Percentiles rank a stretch among this genome's conserved stretches.
Evolutionary conservation across 2,113 vertebrate genomes (phyloP).

Genomic region (Oryzias curvinotus): DNA sequence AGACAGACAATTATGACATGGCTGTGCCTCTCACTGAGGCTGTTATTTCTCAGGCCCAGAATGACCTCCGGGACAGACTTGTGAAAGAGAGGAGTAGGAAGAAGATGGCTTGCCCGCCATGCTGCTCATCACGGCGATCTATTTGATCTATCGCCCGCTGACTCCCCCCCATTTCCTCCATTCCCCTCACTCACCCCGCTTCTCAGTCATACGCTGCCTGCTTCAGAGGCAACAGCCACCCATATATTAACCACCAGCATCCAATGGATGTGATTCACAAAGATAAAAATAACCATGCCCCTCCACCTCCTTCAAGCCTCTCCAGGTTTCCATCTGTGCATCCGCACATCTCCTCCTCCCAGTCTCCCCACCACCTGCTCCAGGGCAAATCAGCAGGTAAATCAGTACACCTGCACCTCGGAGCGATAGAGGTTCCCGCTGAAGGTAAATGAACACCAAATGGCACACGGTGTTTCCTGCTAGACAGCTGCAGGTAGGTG

Average conservation of each 20-base stretch:
- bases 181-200: not conserved
- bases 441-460: constrained; percentile 10
- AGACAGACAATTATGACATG: constrained; percentile 33
- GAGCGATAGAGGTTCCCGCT: constrained; percentile 11
- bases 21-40: constrained; percentile 16
- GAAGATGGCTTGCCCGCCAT: constrained; percentile 35
- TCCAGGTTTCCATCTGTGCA: constrained; percentile 39
- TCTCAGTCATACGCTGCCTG: constrained; percentile 25
- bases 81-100: not conserved
- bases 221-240: constrained; percentile 31
- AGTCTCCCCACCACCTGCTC: constrained; percentile 32
- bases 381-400: constrained; percentile 13
- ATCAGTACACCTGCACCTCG: constrained; percentile 12
- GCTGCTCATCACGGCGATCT: constrained; percentile 36
- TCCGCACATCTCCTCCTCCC: constrained; percentile 16
- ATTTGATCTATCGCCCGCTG: constrained; percentile 55
- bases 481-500: constrained; percentile 10
- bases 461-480: constrained; percentile 11
- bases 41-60: constrained; percentile 40
- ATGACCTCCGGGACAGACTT: constrained; percentile 49
- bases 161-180: not conserved
- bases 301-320: constrained; percentile 14
- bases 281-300: constrained; percentile 42
- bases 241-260: constrained; percentile 54
- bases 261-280: constrained; percentile 35